A percentile compares a stretch with the other conserved stretches of the same genome.
Evolutionary conservation across 2,888 invertebrate genomes (phyloP).

Genomic region (Drosophila borealis): DNA sequence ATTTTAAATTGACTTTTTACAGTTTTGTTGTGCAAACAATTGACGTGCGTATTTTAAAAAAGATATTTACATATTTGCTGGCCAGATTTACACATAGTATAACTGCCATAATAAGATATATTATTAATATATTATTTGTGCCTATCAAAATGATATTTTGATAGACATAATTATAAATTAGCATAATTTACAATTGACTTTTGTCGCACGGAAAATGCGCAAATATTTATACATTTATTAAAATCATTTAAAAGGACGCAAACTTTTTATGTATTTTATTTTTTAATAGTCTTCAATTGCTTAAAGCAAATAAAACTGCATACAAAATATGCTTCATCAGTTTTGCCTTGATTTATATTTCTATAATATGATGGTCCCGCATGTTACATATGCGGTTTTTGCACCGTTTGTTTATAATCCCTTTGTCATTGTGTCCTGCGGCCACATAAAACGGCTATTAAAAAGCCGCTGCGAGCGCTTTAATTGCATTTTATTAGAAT

Average conservation of each 20-base stretch:
- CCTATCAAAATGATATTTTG: conserved; percentile 29
- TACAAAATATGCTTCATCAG: conserved; percentile 31
- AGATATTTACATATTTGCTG: conserved; percentile 52
- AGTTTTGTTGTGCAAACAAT: conserved; percentile 43
- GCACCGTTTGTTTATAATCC: conserved; percentile 26
- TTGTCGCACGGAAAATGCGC: conserved; percentile 6
- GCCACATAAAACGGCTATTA: conserved; percentile 45
- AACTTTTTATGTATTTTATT: conserved; percentile 4
- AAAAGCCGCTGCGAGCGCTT: conserved; percentile 56
- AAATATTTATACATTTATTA: conserved; percentile 26
- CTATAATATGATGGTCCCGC: conserved; percentile 60
- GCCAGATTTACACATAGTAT: conserved; percentile 3
- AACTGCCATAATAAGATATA: not conserved
- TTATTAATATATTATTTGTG: conserved; percentile 26
- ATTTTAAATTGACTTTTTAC: conserved; percentile 65
- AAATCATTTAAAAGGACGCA: conserved; percentile 15
- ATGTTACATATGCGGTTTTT: conserved; percentile 42
- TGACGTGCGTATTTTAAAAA: conserved; percentile 33
- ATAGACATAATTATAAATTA: conserved; percentile 46
- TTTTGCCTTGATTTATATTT: conserved; percentile 54
- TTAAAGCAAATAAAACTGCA: conserved; percentile 32
- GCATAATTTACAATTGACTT: conserved; percentile 40
- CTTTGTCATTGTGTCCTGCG: conserved; percentile 29
- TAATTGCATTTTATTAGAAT: conserved; percentile 71
- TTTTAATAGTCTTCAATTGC: conserved; percentile 10